phyloP scores from a whole-genome alignment of 1,140 invertebrate species.

The Littorina saxatilis region DNA sequence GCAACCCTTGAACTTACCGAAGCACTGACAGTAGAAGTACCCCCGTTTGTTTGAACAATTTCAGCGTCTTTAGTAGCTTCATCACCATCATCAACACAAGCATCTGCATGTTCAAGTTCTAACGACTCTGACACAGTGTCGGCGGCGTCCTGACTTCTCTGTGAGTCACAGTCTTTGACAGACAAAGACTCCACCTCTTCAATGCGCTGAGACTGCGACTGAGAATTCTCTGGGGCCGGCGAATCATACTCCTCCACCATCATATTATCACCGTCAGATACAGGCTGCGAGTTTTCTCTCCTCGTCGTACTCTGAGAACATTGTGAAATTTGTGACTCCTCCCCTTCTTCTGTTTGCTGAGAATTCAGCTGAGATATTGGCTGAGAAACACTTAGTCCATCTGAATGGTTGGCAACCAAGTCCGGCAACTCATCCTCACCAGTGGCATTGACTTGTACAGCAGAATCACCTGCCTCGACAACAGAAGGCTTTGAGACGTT shows the following conservation, averaged over 20 bases:
- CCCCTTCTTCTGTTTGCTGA: not conserved
- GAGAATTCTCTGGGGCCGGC: not conserved
- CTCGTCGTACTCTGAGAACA: not conserved
- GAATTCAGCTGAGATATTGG: not conserved
- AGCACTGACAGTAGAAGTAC: not conserved
- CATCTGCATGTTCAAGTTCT: not conserved
- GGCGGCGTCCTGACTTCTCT: not conserved
- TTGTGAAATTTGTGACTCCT: not conserved
- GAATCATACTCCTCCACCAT: conserved; percentile 18
- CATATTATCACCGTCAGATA: not conserved
- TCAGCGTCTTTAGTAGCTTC: not conserved
- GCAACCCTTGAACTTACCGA: not conserved
- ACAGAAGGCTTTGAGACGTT: not conserved
- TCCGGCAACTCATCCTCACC: not conserved
- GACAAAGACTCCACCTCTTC: conserved; percentile 20
- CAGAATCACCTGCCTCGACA: not conserved
- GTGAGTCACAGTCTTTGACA: not conserved
- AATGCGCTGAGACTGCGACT: conserved; percentile 4
- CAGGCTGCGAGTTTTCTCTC: not conserved
- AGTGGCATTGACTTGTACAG: not conserved
- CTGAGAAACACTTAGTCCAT: not conserved
- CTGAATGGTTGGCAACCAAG: not conserved
- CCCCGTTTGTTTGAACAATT: not conserved
- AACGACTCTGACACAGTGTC: not conserved
- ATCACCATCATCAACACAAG: not conserved